A percentile compares a stretch with the other conserved stretches of the same genome.
phyloP scores from a whole-genome alignment of 2,888 invertebrate genomes.

The Uropetala carovei region DNA sequence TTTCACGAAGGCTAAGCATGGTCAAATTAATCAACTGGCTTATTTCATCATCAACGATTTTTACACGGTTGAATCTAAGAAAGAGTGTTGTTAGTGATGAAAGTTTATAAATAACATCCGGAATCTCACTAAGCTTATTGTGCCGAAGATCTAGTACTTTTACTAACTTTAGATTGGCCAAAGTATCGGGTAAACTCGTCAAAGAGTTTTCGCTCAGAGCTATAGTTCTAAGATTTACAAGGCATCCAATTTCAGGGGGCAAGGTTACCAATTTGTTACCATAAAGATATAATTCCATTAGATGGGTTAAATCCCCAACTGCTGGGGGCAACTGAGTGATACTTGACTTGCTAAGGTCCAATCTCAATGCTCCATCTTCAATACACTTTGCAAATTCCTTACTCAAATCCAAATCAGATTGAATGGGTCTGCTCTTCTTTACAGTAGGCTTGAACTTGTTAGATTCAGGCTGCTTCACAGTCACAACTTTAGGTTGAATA shows the following conservation, averaged over 20 bases:
- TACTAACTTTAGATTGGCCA: conserved; percentile 90
- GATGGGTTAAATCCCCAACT: conserved; percentile 92
- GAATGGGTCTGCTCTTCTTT: conserved; percentile 90
- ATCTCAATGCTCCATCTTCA: conserved; percentile 90
- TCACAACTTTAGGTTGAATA: conserved; percentile 84
- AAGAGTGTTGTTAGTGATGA: conserved; percentile 95
- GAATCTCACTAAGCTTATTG: conserved; percentile 98
- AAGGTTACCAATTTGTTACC: conserved; percentile 96
- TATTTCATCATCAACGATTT: conserved; percentile 94
- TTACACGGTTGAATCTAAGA: conserved; percentile 96
- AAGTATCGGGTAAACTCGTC: conserved; percentile 94
- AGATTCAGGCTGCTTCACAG: conserved; percentile 95
- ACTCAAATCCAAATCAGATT: conserved; percentile 94
- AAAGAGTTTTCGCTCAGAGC: conserved; percentile 98
- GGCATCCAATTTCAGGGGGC: conserved; percentile 92
- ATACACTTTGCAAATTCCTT: conserved; percentile 94
- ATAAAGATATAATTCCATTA: conserved; percentile 97
- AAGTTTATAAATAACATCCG: conserved; percentile 96
- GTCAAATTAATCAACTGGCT: conserved; percentile 93
- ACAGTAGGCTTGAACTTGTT: conserved; percentile 96
- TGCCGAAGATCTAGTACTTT: conserved; percentile 97
- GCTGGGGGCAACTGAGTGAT: conserved; percentile 94
- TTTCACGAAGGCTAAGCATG: conserved; percentile 98
- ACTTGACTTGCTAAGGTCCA: conserved; percentile 97
- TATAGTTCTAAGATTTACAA: conserved; percentile 91